A percentile compares a stretch with the other conserved stretches of the same genome.
phyloP scores from a whole-genome alignment of 2,113 vertebrate species.

The Atlantisia rogersi region DNA sequence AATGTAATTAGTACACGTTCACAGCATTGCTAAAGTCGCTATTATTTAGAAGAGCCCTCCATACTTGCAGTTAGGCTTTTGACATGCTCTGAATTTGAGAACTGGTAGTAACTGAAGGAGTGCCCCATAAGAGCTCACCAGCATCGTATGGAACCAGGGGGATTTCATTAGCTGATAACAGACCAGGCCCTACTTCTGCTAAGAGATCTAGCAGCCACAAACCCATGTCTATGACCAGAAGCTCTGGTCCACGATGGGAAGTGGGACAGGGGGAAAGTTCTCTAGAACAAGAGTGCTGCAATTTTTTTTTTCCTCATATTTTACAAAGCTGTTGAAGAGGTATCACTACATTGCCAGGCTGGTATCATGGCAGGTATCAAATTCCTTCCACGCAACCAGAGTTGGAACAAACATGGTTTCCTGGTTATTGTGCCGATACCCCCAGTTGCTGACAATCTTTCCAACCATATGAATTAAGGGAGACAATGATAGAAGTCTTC shows the following conservation, averaged over 20 bases:
- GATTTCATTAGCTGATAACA: slow-evolving; percentile 5
- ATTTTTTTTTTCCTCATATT: background rate
- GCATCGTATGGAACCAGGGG: background rate
- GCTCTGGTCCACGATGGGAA: background rate
- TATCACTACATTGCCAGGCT: background rate
- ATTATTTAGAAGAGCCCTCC: slow-evolving; percentile 53
- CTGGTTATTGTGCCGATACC: background rate
- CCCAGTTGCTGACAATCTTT: background rate
- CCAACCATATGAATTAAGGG: background rate
- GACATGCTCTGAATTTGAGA: background rate
- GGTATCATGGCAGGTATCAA: background rate
- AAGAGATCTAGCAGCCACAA: background rate
- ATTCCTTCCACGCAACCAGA: background rate
- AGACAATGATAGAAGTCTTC: background rate
- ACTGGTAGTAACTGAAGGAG: background rate
- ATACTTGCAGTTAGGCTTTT: slow-evolving; percentile 21
- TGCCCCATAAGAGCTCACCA: background rate
- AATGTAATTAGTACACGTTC: slow-evolving; percentile 49
- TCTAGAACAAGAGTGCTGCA: background rate
- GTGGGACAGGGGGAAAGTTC: background rate
- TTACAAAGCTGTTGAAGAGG: background rate
- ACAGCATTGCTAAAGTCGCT: slow-evolving; percentile 23
- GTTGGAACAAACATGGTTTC: background rate
- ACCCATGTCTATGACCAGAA: background rate
- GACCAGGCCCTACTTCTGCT: background rate